Evolutionary conservation across 2,888 invertebrate genomes (phyloP).

Genomic region (Dinocampus coccinellae): DNA sequence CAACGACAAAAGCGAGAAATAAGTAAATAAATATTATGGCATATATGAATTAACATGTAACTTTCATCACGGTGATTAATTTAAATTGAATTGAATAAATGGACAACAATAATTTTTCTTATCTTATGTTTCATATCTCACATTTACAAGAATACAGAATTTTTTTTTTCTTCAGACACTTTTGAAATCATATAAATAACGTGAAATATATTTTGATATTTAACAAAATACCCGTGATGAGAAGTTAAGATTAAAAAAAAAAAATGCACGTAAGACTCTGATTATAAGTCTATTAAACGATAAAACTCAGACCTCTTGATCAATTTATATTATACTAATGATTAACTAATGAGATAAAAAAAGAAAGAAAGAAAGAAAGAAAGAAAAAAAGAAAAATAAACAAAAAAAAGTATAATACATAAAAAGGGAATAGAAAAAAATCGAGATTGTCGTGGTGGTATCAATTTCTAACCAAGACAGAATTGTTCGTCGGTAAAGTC

Average conservation of each 20-base stretch:
- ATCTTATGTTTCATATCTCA: no score
- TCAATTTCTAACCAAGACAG: slow-evolving; percentile 78
- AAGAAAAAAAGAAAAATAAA: background rate
- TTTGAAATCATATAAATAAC: background rate
- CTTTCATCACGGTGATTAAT: background rate
- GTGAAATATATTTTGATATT: no score
- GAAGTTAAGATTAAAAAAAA: background rate
- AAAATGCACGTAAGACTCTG: background rate
- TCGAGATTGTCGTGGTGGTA: slow-evolving; percentile 59
- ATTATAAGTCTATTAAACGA: background rate
- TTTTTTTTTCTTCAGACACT: no score
- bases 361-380: background rate
- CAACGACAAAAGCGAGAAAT: slow-evolving; percentile 34
- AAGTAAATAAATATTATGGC: slow-evolving; percentile 42
- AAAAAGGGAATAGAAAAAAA: slow-evolving; percentile 18
- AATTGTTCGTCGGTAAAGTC: slow-evolving; percentile 93
- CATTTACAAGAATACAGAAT: no score
- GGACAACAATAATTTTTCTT: no score
- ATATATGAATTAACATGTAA: slow-evolving; percentile 33
- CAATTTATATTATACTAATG: background rate
- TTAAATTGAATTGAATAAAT: background rate
- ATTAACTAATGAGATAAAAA: background rate
- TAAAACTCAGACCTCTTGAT: background rate
- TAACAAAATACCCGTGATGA: no score
- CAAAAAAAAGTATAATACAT: background rate